phyloP scores from a whole-genome alignment of 1,140 invertebrate species.

The Leptoteleia sp. region DNA sequence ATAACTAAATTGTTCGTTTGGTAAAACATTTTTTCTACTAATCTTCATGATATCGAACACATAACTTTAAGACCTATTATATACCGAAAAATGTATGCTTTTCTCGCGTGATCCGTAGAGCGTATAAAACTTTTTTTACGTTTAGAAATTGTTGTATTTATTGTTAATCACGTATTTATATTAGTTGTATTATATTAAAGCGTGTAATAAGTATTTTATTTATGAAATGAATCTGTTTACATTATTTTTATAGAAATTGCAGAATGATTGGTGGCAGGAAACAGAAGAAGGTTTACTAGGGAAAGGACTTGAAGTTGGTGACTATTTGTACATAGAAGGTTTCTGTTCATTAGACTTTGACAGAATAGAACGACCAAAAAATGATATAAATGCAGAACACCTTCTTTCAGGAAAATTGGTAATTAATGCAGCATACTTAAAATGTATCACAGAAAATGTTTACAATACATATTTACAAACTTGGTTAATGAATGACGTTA shows the following conservation, averaged over 20 bases:
- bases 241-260: conserved; percentile 45
- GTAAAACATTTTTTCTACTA: too few relatives aligned
- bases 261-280: conserved; percentile 61
- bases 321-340: conserved; percentile 61
- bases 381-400: conserved; percentile 18
- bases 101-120: too few relatives aligned
- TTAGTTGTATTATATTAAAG: too few relatives aligned
- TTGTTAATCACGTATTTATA: too few relatives aligned
- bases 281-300: conserved; percentile 54
- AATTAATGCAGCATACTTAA: conserved; percentile 34
- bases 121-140: too few relatives aligned
- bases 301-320: conserved; percentile 54
- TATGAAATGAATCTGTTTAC: too few relatives aligned
- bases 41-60: too few relatives aligned
- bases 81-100: too few relatives aligned
- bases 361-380: conserved; percentile 30
- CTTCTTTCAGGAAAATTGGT: conserved; percentile 43
- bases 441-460: conserved; percentile 49
- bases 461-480: conserved; percentile 42
- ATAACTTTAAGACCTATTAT: too few relatives aligned
- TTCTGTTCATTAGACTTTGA: conserved; percentile 62
- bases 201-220: too few relatives aligned
- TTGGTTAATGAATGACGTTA: conserved; percentile 29
- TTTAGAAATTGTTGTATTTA: too few relatives aligned
- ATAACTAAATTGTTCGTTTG: too few relatives aligned